phyloP scores from a whole-genome alignment of 2,888 invertebrate species.

The Matsumyia berberina region DNA sequence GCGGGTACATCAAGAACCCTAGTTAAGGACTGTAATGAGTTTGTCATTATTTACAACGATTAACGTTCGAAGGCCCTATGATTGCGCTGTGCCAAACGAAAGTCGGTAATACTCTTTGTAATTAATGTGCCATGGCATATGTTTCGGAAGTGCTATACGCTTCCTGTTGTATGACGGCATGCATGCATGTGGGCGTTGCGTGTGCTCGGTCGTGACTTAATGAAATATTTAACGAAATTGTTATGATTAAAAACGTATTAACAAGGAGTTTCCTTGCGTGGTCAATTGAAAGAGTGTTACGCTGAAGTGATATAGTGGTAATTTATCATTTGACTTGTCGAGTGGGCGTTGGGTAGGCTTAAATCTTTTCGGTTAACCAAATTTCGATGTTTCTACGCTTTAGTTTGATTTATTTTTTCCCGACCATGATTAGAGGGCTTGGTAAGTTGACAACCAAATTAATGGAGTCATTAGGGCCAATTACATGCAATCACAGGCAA shows the following conservation, averaged over 20 bases:
- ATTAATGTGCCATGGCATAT: conserved; percentile 47
- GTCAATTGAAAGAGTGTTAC: conserved; percentile 5
- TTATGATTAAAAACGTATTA: conserved; percentile 11
- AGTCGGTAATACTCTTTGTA: conserved; percentile 34
- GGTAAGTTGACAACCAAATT: too few relatives aligned
- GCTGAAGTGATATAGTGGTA: conserved; percentile 7
- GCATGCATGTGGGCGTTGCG: not conserved
- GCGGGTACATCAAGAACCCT: not conserved
- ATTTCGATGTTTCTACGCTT: too few relatives aligned
- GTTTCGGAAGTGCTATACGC: conserved; percentile 36
- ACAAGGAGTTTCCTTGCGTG: not conserved
- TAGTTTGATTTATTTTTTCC: too few relatives aligned
- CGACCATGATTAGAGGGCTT: too few relatives aligned
- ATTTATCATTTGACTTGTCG: not conserved
- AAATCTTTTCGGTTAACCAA: too few relatives aligned
- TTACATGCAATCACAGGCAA: too few relatives aligned
- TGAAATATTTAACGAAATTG: conserved; percentile 36
- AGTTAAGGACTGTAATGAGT: conserved; percentile 14
- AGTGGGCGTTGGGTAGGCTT: too few relatives aligned
- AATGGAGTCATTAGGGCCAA: too few relatives aligned
- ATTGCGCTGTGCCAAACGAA: conserved; percentile 17
- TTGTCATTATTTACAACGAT: conserved; percentile 40
- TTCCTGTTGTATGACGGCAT: conserved; percentile 12
- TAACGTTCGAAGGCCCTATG: conserved; percentile 21
- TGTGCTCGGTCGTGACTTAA: conserved; percentile 24